phyloP scores from a whole-genome alignment of 2,113 vertebrate genomes.

The Pedionomus torquatus region DNA sequence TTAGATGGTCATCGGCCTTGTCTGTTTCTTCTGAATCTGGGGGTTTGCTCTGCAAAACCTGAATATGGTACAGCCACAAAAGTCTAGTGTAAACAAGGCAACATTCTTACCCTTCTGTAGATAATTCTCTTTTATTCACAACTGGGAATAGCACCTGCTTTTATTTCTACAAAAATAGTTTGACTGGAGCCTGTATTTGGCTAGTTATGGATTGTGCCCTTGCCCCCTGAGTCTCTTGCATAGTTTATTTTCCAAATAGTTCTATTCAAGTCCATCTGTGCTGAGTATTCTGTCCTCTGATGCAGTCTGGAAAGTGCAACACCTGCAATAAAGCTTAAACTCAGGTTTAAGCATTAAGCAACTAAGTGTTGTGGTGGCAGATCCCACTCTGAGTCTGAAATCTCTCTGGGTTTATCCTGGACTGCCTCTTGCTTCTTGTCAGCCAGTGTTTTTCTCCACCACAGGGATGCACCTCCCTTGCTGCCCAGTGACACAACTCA shows the following conservation, averaged over 20 bases:
- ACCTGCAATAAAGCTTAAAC: not conserved
- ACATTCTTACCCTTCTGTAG: not conserved
- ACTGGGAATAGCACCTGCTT: not conserved
- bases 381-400: not conserved
- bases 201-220: not conserved
- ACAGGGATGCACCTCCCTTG: slow-evolving; percentile 93
- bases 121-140: not conserved
- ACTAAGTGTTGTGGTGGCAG: not conserved
- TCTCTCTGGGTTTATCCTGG: not conserved
- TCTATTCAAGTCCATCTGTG: not conserved
- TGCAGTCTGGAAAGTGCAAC: not conserved
- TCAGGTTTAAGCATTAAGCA: not conserved
- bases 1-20: not conserved
- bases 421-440: not conserved
- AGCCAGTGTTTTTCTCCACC: not conserved
- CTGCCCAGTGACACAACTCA: slow-evolving; percentile 97
- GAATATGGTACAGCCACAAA: not conserved
- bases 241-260: not conserved
- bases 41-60: not conserved
- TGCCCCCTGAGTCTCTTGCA: not conserved
- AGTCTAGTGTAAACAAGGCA: not conserved
- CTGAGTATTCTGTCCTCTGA: not conserved
- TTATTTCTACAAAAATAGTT: not conserved
- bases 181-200: not conserved
- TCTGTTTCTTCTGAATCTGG: not conserved